A percentile compares a stretch with the other conserved stretches of the same genome.
These are phyloP conservation scores for Lutra lutra DNA, from an alignment of 2,797 vertebrate species.

Conservation along the genomic window DNA sequence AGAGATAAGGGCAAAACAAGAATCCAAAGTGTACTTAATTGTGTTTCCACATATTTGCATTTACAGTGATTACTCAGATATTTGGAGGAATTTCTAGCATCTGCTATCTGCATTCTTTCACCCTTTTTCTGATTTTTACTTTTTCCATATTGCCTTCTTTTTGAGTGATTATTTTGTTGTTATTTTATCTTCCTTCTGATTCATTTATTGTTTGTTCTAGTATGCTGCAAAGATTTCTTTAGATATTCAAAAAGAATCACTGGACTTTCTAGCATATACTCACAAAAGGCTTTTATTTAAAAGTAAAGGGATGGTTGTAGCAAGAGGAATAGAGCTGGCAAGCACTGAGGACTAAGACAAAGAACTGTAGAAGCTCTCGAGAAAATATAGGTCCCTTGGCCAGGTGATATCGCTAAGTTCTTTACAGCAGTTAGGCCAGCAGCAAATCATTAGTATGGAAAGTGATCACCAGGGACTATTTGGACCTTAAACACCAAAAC, in stretches of 20 bases:
- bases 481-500: not conserved
- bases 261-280: not conserved
- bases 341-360: not conserved
- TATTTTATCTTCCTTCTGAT: not conserved
- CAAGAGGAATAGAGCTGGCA: not conserved
- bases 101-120: not conserved
- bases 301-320: not conserved
- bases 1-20: not conserved
- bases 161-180: not conserved
- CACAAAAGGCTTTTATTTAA: not conserved
- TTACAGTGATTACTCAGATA: not conserved
- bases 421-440: not conserved
- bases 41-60: not conserved
- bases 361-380: not conserved
- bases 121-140: not conserved
- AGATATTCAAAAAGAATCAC: not conserved
- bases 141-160: not conserved
- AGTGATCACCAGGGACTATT: not conserved
- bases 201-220: not conserved
- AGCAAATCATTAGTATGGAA: not conserved
- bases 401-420: not conserved
- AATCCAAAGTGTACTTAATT: not conserved
- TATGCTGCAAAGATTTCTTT: not conserved
- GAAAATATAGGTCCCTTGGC: not conserved
- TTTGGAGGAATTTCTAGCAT: not conserved